Percentiles rank a stretch among this genome's conserved stretches.
phyloP scores from a whole-genome alignment of 2,113 vertebrate genomes.

The Hippolais icterina region DNA sequence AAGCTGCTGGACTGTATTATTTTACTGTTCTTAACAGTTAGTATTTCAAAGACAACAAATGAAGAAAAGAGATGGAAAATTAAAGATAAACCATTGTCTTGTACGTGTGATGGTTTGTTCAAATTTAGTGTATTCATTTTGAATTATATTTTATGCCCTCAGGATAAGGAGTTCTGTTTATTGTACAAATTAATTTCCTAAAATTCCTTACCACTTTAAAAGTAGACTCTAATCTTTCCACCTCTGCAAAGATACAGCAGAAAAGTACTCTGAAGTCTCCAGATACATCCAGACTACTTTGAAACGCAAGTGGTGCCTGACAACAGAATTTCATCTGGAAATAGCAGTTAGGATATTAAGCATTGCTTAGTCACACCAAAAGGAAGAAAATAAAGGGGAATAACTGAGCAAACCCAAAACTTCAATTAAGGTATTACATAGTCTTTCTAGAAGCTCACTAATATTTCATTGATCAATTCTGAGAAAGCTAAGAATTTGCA shows the following conservation, averaged over 20 bases:
- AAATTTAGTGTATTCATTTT: neutral
- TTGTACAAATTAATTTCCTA: neutral
- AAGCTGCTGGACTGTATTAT: neutral
- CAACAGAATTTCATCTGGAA: neutral
- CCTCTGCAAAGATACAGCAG: neutral
- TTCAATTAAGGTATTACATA: neutral
- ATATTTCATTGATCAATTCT: neutral
- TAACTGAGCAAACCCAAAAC: neutral
- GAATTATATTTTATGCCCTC: neutral
- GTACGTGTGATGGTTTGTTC: rapidly evolving
- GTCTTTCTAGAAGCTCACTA: neutral
- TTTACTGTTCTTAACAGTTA: neutral
- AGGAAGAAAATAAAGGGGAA: neutral
- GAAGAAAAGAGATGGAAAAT: neutral
- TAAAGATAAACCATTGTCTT: neutral
- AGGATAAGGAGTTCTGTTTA: neutral
- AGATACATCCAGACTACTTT: neutral
- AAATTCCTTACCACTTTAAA: neutral
- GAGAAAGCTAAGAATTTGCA: neutral
- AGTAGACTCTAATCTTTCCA: neutral
- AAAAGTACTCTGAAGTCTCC: neutral
- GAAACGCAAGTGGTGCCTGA: neutral
- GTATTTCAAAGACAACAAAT: neutral
- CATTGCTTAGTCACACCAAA: neutral
- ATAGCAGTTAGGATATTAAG: neutral